Conservation (phyloP, 2,888 invertebrate genomes). For the Acrobasis suavella region DNA sequence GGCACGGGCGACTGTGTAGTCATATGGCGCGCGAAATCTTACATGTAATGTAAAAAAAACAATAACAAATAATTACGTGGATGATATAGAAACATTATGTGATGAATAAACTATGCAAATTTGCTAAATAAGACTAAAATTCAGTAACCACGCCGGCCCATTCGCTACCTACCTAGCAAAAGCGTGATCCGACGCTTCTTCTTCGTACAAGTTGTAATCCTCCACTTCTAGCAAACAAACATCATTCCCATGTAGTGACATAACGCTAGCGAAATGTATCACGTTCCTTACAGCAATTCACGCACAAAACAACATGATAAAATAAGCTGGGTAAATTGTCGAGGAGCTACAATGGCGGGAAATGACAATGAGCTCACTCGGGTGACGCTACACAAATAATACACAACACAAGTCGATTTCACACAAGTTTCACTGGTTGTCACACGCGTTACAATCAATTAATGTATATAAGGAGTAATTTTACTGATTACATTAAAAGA, state of each 20-base stretch:
- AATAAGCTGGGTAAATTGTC: slow-evolving; percentile 53
- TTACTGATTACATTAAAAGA: slow-evolving; percentile 45
- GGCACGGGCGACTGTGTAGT: slow-evolving; percentile 73
- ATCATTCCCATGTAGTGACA: slow-evolving; percentile 82
- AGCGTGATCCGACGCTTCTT: slow-evolving; percentile 81
- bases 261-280: slow-evolving; percentile 58
- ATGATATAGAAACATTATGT: not conserved
- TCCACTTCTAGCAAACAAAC: slow-evolving; percentile 80
- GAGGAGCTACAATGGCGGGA: slow-evolving; percentile 82
- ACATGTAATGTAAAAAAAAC: slow-evolving; percentile 34
- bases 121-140: slow-evolving; percentile 30
- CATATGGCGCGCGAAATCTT: slow-evolving; percentile 54
- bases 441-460: slow-evolving; percentile 41
- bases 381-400: slow-evolving; percentile 77
- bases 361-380: slow-evolving; percentile 82
- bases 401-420: slow-evolving; percentile 43
- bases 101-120: not conserved
- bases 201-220: slow-evolving; percentile 80
- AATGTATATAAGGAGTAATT: slow-evolving; percentile 39
- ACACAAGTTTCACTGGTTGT: slow-evolving; percentile 45
- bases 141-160: slow-evolving; percentile 74
- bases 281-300: slow-evolving; percentile 54
- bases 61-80: slow-evolving; percentile 12
- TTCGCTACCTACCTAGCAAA: slow-evolving; percentile 75
- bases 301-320: slow-evolving; percentile 47